Evolutionary conservation across 2,797 vertebrate species (phyloP).

Genomic region (Salarias fasciatus): DNA sequence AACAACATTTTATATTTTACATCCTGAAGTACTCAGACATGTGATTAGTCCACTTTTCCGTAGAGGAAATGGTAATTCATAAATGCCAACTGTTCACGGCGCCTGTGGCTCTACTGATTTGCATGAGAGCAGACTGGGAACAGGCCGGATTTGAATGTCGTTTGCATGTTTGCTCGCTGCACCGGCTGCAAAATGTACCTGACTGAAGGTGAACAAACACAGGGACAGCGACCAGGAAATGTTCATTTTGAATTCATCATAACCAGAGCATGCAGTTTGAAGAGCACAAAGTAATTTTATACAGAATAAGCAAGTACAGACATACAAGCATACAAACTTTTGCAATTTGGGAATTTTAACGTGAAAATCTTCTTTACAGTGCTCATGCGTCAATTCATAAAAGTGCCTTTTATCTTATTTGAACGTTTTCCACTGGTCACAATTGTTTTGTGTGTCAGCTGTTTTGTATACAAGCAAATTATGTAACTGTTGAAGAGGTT

Average conservation of each 20-base stretch:
- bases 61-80: constrained; percentile 29
- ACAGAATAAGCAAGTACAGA: background rate
- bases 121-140: constrained; percentile 82
- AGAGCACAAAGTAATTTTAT: background rate
- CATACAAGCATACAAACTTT: background rate
- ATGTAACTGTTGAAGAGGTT: constrained; percentile 36
- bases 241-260: constrained; percentile 11
- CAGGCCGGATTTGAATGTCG: constrained; percentile 78
- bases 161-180: constrained; percentile 75
- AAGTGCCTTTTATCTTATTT: background rate
- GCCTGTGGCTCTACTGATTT: constrained; percentile 74
- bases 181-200: constrained; percentile 46
- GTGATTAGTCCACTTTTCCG: constrained; percentile 23
- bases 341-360: background rate
- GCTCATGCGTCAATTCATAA: background rate
- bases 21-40: background rate
- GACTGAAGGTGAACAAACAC: constrained; percentile 11
- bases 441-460: constrained; percentile 7
- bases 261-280: constrained; percentile 1
- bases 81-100: constrained; percentile 60
- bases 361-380: constrained; percentile 7
- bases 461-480: constrained; percentile 65
- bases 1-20: no score
- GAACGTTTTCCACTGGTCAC: constrained; percentile 1
- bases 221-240: constrained; percentile 1